Conservation (phyloP, 2,113 vertebrate species). For the Neomonachus schauinslandi region DNA sequence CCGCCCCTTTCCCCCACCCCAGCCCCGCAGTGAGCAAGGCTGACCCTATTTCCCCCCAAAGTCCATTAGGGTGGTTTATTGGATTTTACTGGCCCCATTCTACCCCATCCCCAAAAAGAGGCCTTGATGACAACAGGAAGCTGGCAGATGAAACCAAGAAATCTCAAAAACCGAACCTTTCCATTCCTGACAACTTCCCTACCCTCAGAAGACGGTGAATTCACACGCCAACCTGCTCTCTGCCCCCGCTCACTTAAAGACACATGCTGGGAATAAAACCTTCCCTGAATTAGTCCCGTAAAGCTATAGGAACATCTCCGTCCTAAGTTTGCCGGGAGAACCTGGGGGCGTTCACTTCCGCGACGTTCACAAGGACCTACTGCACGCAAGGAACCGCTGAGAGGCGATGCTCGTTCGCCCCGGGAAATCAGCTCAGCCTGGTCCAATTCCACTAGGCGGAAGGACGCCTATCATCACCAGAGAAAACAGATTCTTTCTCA, state of each 20-base stretch:
- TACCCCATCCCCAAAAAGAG: background rate
- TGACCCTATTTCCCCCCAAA: background rate
- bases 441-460: background rate
- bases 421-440: background rate
- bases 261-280: background rate
- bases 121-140: background rate
- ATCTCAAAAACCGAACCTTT: background rate
- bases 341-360: background rate
- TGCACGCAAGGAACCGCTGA: background rate
- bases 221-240: background rate
- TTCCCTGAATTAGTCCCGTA: background rate
- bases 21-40: background rate
- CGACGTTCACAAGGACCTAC: background rate
- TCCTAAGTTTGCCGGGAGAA: background rate
- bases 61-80: background rate
- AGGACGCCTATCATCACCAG: background rate
- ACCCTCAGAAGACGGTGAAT: background rate
- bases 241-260: background rate
- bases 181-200: background rate
- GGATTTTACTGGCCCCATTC: background rate
- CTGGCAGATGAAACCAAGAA: background rate
- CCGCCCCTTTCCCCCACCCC: background rate
- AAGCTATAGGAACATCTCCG: background rate
- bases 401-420: background rate
- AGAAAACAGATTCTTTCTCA: background rate